These are phyloP conservation scores for Nyctibius bracteatus DNA, from an alignment of 2,113 vertebrate genomes.

Conservation along the genomic window DNA sequence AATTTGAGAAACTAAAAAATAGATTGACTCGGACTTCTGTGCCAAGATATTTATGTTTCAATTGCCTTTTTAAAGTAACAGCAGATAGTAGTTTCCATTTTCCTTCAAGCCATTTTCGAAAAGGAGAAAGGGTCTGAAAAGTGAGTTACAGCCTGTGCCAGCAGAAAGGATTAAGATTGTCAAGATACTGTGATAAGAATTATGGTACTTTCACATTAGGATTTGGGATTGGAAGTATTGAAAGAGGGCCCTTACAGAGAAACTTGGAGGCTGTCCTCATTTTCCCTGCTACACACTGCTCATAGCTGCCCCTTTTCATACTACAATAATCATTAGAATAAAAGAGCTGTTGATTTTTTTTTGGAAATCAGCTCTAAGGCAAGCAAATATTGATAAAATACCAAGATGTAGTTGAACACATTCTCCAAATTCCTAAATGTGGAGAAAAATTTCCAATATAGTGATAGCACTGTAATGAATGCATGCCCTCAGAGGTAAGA, in stretches of 20 bases:
- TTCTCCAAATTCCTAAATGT: background rate
- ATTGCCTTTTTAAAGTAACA: slow-evolving; percentile 20
- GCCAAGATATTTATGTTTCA: slow-evolving; percentile 12
- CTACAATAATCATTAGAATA: background rate
- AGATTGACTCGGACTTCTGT: background rate
- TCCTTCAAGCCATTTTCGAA: background rate
- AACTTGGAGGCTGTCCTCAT: background rate
- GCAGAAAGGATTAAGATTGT: slow-evolving; percentile 8
- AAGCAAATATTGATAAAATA: background rate
- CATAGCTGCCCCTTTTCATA: background rate
- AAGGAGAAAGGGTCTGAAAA: background rate
- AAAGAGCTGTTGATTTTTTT: background rate
- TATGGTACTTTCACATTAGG: background rate
- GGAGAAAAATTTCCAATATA: background rate
- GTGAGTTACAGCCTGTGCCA: background rate
- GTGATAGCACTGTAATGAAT: background rate
- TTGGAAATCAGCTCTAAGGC: background rate
- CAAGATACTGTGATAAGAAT: background rate
- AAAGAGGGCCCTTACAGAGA: background rate
- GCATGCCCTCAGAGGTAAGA: background rate
- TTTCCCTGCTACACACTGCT: background rate
- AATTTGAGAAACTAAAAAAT: background rate
- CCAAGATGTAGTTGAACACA: background rate
- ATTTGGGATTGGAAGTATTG: background rate
- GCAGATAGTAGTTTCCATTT: slow-evolving; percentile 20